phyloP scores from a whole-genome alignment of 2,888 invertebrate genomes.

The Acheta domesticus region DNA sequence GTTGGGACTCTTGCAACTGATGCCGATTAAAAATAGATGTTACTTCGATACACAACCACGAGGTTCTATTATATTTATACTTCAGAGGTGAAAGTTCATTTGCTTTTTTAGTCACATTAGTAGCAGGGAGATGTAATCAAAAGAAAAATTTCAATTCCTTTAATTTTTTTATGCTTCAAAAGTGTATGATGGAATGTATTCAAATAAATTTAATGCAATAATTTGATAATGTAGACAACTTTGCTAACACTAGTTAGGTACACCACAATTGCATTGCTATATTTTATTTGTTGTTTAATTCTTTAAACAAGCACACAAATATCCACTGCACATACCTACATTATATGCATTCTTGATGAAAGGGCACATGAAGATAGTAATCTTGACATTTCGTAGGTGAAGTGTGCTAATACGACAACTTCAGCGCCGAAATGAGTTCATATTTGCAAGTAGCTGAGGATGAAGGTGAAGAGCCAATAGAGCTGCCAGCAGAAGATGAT shows the following conservation, averaged over 20 bases:
- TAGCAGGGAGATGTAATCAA: no score
- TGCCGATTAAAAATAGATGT: no score
- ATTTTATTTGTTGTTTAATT: not conserved
- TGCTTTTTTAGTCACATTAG: not conserved
- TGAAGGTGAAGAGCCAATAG: constrained; percentile 55
- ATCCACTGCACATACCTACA: not conserved
- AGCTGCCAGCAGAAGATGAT: constrained; percentile 56
- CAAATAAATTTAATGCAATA: no score
- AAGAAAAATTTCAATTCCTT: no score
- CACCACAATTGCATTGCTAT: no score
- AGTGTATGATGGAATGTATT: no score
- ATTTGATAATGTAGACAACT: no score
- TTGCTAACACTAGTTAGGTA: no score
- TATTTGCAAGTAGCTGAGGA: constrained; percentile 57
- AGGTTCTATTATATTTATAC: not conserved
- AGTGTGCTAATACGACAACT: not conserved
- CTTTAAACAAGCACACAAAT: not conserved
- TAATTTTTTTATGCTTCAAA: no score
- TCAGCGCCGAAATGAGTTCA: constrained; percentile 50
- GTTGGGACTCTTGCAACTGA: no score
- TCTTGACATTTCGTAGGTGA: constrained; percentile 18
- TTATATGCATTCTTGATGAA: constrained; percentile 20
- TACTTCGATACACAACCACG: not conserved
- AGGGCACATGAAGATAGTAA: constrained; percentile 9
- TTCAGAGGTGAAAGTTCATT: constrained; percentile 7